Percentiles rank a stretch among this genome's conserved stretches.
These are phyloP conservation scores for Temnothorax unifasciatus DNA, from an alignment of 2,888 invertebrate genomes.

Conservation along the genomic window DNA sequence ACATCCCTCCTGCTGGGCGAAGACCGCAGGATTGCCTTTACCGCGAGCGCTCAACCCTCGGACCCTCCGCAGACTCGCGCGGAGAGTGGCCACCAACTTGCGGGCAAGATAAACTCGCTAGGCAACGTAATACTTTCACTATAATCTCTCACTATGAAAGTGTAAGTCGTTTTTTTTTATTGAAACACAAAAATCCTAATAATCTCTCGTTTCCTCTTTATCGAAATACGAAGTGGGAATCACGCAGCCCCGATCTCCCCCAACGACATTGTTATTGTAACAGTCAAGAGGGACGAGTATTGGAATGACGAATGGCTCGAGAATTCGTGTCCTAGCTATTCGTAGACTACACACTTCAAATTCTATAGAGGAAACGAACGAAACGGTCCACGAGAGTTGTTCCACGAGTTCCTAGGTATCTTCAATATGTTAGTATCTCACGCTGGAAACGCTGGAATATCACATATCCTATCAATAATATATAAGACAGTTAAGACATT, in stretches of 20 bases:
- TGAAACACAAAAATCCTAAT: background rate
- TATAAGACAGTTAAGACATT: background rate
- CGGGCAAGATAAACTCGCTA: slow-evolving; percentile 32
- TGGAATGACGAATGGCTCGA: slow-evolving; percentile 66
- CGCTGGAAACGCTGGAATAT: background rate
- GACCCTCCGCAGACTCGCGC: slow-evolving; percentile 57
- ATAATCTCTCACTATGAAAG: slow-evolving; percentile 2
- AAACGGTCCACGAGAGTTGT: background rate
- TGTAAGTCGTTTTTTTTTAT: background rate
- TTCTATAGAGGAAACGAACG: background rate
- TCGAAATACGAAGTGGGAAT: background rate
- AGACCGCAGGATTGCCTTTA: slow-evolving; percentile 67
- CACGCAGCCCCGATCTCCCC: background rate
- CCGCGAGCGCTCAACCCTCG: slow-evolving; percentile 65
- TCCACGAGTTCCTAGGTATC: background rate
- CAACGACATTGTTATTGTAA: slow-evolving; percentile 71
- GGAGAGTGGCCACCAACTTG: slow-evolving; percentile 47
- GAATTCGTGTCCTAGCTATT: slow-evolving; percentile 58
- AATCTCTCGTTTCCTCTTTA: slow-evolving; percentile 9
- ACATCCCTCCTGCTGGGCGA: slow-evolving; percentile 80
- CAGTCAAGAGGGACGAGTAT: slow-evolving; percentile 61
- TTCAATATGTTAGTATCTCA: slow-evolving; percentile 2
- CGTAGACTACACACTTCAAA: slow-evolving; percentile 36
- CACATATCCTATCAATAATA: background rate
- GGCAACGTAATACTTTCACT: slow-evolving; percentile 10